Conservation (phyloP, 2,888 invertebrate species). For the Dorcus hopei region DNA sequence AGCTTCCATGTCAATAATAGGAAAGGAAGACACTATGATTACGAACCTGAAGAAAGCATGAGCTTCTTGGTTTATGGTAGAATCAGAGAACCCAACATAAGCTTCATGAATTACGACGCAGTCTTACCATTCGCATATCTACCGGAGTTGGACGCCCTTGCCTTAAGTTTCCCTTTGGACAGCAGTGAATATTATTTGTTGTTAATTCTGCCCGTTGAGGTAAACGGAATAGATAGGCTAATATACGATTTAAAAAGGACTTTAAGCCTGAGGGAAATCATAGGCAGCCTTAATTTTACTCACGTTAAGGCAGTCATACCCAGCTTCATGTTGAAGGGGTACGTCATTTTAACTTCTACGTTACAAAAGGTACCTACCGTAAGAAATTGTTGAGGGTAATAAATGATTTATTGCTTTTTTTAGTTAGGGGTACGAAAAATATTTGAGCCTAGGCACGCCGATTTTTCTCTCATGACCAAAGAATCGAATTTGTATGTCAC, state of each 20-base stretch:
- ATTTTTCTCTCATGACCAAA: slow-evolving; percentile 75
- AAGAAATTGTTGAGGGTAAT: not conserved
- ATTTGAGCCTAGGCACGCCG: slow-evolving; percentile 76
- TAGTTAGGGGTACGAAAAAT: slow-evolving; percentile 76
- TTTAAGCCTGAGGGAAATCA: slow-evolving; percentile 62
- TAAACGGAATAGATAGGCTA: slow-evolving; percentile 59
- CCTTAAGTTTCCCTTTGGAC: slow-evolving; percentile 75
- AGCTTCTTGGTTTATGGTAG: slow-evolving; percentile 49
- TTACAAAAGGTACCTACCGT: slow-evolving; percentile 65
- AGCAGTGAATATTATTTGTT: slow-evolving; percentile 76
- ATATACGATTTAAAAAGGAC: slow-evolving; percentile 63
- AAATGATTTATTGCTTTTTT: slow-evolving; percentile 20
- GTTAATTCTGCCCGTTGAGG: slow-evolving; percentile 66
- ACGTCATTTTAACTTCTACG: slow-evolving; percentile 75
- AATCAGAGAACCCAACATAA: slow-evolving; percentile 52
- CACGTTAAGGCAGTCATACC: slow-evolving; percentile 77
- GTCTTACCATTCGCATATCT: slow-evolving; percentile 74
- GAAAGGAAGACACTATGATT: slow-evolving; percentile 10
- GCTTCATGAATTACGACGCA: slow-evolving; percentile 74
- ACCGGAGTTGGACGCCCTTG: slow-evolving; percentile 67
- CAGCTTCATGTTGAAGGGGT: slow-evolving; percentile 75
- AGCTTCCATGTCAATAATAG: slow-evolving; percentile 20
- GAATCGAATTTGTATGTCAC: slow-evolving; percentile 76
- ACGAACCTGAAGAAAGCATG: slow-evolving; percentile 33
- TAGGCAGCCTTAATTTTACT: slow-evolving; percentile 64